Evolutionary conservation across 2,797 vertebrate genomes (phyloP).

Genomic region (Rhadinocentrus ornatus): DNA sequence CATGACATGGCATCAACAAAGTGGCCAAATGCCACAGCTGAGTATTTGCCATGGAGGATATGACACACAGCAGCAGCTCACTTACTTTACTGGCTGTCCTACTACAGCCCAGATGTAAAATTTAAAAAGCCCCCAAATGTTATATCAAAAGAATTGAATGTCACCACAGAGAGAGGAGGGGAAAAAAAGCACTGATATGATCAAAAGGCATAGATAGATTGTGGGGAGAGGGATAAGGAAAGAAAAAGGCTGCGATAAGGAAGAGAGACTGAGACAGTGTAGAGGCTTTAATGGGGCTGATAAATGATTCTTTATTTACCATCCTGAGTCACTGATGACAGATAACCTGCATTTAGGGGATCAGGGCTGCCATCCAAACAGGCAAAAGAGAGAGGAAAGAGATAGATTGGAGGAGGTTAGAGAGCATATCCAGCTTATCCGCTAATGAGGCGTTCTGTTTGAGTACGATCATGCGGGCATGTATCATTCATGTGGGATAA

Average conservation of each 20-base stretch:
- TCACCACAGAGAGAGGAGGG: slow-evolving; percentile 1
- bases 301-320: slow-evolving; percentile 76
- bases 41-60: slow-evolving; percentile 12
- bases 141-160: slow-evolving; percentile 41
- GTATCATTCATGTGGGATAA: slow-evolving; percentile 73
- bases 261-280: slow-evolving; percentile 40
- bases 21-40: slow-evolving; percentile 47
- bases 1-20: slow-evolving; percentile 64
- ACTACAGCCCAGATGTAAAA: slow-evolving; percentile 21
- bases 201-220: slow-evolving; percentile 46
- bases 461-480: slow-evolving; percentile 63
- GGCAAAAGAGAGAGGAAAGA: slow-evolving; percentile 40
- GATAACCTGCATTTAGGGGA: slow-evolving; percentile 77
- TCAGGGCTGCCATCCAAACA: slow-evolving; percentile 69
- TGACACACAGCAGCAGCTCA: slow-evolving; percentile 9
- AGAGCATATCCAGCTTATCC: slow-evolving; percentile 72
- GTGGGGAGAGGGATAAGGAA: slow-evolving; percentile 41
- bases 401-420: slow-evolving; percentile 63
- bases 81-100: slow-evolving; percentile 38
- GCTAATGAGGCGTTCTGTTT: slow-evolving; percentile 76
- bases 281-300: slow-evolving; percentile 64
- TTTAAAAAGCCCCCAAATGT: slow-evolving; percentile 26
- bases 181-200: slow-evolving; percentile 27
- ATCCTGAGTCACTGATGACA: slow-evolving; percentile 73
- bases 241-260: slow-evolving; percentile 49